Conservation (phyloP, 2,888 invertebrate species). For the Heliconius ismenius region DNA sequence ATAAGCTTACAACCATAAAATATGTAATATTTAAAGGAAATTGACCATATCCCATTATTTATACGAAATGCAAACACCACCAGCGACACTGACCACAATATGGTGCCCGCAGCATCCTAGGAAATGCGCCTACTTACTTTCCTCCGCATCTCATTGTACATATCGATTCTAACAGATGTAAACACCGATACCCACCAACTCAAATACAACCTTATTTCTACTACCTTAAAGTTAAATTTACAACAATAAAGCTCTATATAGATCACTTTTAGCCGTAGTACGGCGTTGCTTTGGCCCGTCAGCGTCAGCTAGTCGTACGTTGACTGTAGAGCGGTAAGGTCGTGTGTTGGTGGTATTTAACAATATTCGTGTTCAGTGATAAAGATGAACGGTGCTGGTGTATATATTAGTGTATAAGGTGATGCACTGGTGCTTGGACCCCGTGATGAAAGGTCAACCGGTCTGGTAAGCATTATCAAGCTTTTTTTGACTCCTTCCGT, state of each 20-base stretch:
- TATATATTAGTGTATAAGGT: constrained; percentile 66
- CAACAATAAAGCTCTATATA: neutral
- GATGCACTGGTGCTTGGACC: constrained; percentile 69
- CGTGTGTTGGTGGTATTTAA: constrained; percentile 45
- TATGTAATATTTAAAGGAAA: neutral
- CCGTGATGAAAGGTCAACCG: constrained; percentile 79
- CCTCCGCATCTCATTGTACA: constrained; percentile 68
- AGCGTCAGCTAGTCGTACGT: constrained; percentile 59
- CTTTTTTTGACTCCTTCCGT: constrained; percentile 40
- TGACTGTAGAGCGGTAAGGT: constrained; percentile 53
- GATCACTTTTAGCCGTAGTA: constrained; percentile 35
- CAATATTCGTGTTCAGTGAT: constrained; percentile 67
- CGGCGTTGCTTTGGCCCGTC: constrained; percentile 37
- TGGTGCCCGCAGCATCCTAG: constrained; percentile 68
- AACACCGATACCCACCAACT: constrained; percentile 44
- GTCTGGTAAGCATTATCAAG: constrained; percentile 75
- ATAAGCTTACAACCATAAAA: neutral
- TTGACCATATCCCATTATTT: neutral
- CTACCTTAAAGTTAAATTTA: constrained; percentile 50
- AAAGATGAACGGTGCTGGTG: constrained; percentile 75
- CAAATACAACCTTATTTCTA: constrained; percentile 46
- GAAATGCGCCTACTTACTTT: constrained; percentile 79
- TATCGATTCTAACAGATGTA: constrained; percentile 52
- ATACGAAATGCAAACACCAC: constrained; percentile 32
- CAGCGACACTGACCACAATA: constrained; percentile 65